Percentiles rank a stretch among this genome's conserved stretches.
Conservation (phyloP, 2,113 vertebrate species). For the Stigmatopora argus region DNA sequence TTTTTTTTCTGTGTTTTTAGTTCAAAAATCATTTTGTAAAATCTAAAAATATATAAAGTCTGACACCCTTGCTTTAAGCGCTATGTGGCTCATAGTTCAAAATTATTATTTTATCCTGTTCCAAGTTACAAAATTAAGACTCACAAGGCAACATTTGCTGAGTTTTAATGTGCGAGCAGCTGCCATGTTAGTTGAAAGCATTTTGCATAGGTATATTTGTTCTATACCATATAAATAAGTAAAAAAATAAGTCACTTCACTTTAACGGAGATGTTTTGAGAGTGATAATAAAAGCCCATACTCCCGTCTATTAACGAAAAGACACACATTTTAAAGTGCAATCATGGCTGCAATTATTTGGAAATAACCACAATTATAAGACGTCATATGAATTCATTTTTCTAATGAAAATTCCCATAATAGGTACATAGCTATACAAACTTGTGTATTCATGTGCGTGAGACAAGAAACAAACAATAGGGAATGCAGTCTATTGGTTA, state of each 20-base stretch:
- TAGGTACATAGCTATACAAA: neutral
- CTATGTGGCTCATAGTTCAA: neutral
- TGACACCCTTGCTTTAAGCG: too few relatives aligned
- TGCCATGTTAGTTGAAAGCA: neutral
- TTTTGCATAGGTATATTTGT: neutral
- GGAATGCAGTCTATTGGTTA: constrained; percentile 41
- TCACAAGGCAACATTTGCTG: too few relatives aligned
- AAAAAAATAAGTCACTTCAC: too few relatives aligned
- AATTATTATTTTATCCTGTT: neutral
- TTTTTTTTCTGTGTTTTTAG: too few relatives aligned
- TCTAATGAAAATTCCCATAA: neutral
- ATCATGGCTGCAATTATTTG: neutral
- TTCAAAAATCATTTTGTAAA: too few relatives aligned
- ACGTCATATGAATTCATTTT: neutral
- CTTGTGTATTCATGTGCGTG: neutral
- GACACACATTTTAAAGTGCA: neutral
- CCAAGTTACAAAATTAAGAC: neutral
- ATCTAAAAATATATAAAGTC: too few relatives aligned
- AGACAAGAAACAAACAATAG: neutral
- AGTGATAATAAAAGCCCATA: neutral
- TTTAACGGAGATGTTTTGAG: too few relatives aligned
- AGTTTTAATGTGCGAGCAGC: neutral
- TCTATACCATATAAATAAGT: neutral
- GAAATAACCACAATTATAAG: neutral
- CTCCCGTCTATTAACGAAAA: neutral